Base-by-base conservation (phyloP, 2,113 vertebrate species). In the Pluvianellus socialis region DNA sequence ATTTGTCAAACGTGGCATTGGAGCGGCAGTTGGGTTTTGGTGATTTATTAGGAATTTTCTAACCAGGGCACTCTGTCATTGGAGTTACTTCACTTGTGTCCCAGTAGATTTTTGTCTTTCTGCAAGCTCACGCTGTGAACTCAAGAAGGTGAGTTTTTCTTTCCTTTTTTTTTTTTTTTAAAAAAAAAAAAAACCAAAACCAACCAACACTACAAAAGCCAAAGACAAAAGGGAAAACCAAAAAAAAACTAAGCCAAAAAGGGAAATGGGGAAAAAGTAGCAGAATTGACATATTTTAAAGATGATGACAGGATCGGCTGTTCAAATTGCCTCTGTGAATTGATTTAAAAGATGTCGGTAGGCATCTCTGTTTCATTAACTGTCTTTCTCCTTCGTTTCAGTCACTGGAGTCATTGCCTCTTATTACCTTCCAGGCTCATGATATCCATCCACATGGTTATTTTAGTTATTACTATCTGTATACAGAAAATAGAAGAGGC, bases 41-140 rank as follows among this genome's bases (percentile, higher is more conserved):
- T 98, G 98, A 99, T 99, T 99, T 98, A 99, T 98, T 98, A 98
- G 96, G 98, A 98, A 96, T 97, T 97, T 97, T 96, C 96, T 97
- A 94, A 97, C 95, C 97, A 91, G 98, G 93, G 92, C 97, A 97
- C 96, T 98, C 98, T 98, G 98, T 98, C 98, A 98, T 96, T 98
- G 97, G 49, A 91, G 92, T 94, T 93, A 68, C 97, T 97, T 90
- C 86, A 82, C 86, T 93, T 72, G 45, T 86, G 63, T 88, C 79
- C 96, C 49, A 15, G 79, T 87, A 81, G 94, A 83, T 68, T 96
- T 92, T 94, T 92, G 94, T 92, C 68, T 95, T 94, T 93, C 73
- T 82, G 42, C 67, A 90, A 62, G 30, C 84, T 97, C 66, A 24
- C 56, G 77, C 83, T 94, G 52, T 52, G 91, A 94, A 86, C 76